A percentile compares a stretch with the other conserved stretches of the same genome.
Evolutionary conservation across 2,888 invertebrate species (phyloP).

Genomic region (Tenthredo notha): DNA sequence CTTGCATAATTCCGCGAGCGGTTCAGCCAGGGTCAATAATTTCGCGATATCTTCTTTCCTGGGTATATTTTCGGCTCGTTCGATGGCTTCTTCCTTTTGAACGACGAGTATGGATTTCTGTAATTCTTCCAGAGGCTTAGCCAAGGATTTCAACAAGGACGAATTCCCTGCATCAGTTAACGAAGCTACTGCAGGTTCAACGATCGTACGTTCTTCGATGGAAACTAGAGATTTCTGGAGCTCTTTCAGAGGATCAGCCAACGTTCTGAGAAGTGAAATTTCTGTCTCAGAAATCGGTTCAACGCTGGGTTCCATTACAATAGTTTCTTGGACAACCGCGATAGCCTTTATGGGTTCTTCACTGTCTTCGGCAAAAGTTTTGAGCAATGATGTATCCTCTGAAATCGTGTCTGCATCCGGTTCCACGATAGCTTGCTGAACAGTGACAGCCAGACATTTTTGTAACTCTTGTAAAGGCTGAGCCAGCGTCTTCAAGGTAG

Average conservation of each 20-base stretch:
- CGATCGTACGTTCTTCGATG: conserved; percentile 78
- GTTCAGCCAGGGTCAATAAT: conserved; percentile 81
- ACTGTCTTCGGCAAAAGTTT: conserved; percentile 76
- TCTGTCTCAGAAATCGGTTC: conserved; percentile 56
- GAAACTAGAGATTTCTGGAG: conserved; percentile 78
- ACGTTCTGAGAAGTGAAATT: conserved; percentile 71
- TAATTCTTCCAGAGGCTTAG: conserved; percentile 79
- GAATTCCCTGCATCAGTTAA: conserved; percentile 65
- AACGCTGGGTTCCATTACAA: conserved; percentile 57
- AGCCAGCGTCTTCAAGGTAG: conserved; percentile 77
- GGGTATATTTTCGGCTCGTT: conserved; percentile 80
- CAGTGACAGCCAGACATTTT: conserved; percentile 78
- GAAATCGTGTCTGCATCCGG: conserved; percentile 75
- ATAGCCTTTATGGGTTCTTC: conserved; percentile 72
- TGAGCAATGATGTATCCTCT: conserved; percentile 61
- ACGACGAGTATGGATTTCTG: conserved; percentile 78
- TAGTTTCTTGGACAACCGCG: conserved; percentile 70
- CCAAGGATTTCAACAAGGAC: conserved; percentile 75
- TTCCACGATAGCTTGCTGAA: conserved; percentile 68
- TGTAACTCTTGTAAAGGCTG: conserved; percentile 79
- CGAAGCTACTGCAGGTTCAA: conserved; percentile 59
- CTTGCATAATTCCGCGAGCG: conserved; percentile 76
- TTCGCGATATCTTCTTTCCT: conserved; percentile 82
- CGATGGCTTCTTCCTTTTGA: conserved; percentile 78
- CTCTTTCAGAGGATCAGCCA: conserved; percentile 79